Conservation (phyloP, 2,888 invertebrate genomes). For the Cryptus viduatorius region DNA sequence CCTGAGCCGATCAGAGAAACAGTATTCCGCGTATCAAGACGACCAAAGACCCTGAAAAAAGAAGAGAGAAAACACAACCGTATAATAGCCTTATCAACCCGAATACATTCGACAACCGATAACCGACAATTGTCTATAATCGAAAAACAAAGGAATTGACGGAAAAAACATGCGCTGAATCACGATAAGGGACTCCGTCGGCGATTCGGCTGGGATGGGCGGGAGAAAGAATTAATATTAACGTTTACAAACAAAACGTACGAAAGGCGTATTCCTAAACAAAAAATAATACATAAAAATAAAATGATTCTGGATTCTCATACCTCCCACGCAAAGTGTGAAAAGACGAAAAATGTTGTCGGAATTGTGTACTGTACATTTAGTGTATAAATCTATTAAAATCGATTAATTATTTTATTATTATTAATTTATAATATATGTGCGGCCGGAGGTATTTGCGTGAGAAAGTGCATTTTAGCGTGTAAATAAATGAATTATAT, state of each 20-base stretch:
- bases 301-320: constrained; percentile 3
- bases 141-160: constrained; percentile 19
- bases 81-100: constrained; percentile 48
- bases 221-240: constrained; percentile 6
- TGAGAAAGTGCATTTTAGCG: constrained; percentile 53
- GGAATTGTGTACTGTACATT: constrained; percentile 71
- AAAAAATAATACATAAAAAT: constrained; percentile 4
- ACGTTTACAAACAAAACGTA: constrained; percentile 39
- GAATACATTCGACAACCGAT: background rate
- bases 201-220: background rate
- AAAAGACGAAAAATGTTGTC: constrained; percentile 24
- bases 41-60: constrained; percentile 81
- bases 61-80: constrained; percentile 15
- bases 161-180: constrained; percentile 1
- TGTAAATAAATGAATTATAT: constrained; percentile 69
- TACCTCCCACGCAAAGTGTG: background rate
- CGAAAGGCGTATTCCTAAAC: constrained; percentile 53
- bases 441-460: constrained; percentile 56
- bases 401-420: constrained; percentile 64
- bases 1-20: constrained; percentile 74
- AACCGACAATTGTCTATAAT: background rate
- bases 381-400: constrained; percentile 72
- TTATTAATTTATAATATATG: constrained; percentile 72
- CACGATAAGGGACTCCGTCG: constrained; percentile 17
- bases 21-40: constrained; percentile 81